A percentile compares a stretch with the other conserved stretches of the same genome.
These are phyloP conservation scores for Synergus umbraculus DNA, from an alignment of 2,888 invertebrate genomes.

Conservation along the genomic window DNA sequence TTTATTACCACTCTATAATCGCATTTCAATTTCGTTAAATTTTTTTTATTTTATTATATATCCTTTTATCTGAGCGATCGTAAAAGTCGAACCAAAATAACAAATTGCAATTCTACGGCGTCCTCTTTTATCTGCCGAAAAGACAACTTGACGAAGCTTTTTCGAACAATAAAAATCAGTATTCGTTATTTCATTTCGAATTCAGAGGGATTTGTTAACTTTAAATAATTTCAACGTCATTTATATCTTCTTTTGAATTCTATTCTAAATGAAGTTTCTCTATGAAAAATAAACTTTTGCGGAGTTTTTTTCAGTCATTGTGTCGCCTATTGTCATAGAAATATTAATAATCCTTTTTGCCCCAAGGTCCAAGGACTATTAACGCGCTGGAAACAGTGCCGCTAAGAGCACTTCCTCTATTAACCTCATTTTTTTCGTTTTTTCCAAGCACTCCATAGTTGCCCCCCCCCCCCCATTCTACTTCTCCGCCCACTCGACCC, in stretches of 20 bases:
- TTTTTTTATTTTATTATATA: not conserved
- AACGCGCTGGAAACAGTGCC: slow-evolving; percentile 12
- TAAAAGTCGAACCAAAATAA: not conserved
- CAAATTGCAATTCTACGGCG: not conserved
- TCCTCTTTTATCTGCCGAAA: not conserved
- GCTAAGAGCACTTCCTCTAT: slow-evolving; percentile 29
- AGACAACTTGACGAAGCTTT: not conserved
- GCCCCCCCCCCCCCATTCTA: no score
- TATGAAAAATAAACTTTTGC: no score
- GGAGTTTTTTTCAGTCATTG: not conserved
- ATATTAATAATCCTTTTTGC: not conserved
- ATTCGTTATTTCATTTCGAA: not conserved
- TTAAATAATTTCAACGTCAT: not conserved
- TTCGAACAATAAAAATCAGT: not conserved
- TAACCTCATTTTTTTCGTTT: slow-evolving; percentile 33
- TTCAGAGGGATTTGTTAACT: not conserved
- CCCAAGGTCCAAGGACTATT: not conserved
- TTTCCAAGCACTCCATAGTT: slow-evolving; percentile 3
- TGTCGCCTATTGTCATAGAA: not conserved
- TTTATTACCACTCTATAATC: not conserved
- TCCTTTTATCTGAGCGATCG: not conserved
- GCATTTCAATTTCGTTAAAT: no score
- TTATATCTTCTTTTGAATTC: not conserved
- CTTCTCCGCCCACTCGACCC: not conserved
- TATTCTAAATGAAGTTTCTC: not conserved